These are phyloP conservation scores for Lepidotrigona ventralis DNA, from an alignment of 1,140 invertebrate genomes.

Conservation along the genomic window DNA sequence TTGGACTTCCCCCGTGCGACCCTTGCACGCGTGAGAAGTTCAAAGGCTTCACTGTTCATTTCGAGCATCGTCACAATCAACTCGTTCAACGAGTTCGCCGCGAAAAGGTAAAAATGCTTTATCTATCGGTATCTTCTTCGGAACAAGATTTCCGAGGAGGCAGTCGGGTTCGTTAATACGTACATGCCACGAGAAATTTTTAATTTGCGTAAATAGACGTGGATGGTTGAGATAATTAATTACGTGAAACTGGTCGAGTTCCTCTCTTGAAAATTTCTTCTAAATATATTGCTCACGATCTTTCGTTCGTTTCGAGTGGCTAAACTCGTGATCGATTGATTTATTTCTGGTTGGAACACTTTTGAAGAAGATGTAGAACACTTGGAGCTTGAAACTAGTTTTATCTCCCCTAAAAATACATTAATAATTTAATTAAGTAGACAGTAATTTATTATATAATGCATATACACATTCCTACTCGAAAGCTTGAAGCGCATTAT, in stretches of 20 bases:
- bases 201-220: background rate
- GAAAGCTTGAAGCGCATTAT: too few species aligned
- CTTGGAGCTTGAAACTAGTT: too few species aligned
- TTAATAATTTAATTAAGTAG: too few species aligned
- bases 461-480: too few species aligned
- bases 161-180: background rate
- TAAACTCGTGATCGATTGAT: too few species aligned
- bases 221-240: background rate
- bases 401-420: too few species aligned
- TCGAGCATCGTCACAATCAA: slow-evolving; percentile 31
- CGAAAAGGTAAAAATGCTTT: background rate
- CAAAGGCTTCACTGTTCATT: slow-evolving; percentile 29
- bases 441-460: too few species aligned
- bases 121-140: background rate
- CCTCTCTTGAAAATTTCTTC: background rate
- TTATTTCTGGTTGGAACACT: too few species aligned
- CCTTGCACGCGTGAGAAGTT: slow-evolving; percentile 17
- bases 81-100: background rate
- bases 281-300: background rate
- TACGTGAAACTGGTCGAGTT: background rate
- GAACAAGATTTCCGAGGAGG: background rate
- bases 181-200: background rate
- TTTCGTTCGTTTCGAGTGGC: background rate
- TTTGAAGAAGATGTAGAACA: too few species aligned
- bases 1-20: slow-evolving; percentile 10